phyloP scores from a whole-genome alignment of 2,888 invertebrate genomes.

The Malacosoma neustria region DNA sequence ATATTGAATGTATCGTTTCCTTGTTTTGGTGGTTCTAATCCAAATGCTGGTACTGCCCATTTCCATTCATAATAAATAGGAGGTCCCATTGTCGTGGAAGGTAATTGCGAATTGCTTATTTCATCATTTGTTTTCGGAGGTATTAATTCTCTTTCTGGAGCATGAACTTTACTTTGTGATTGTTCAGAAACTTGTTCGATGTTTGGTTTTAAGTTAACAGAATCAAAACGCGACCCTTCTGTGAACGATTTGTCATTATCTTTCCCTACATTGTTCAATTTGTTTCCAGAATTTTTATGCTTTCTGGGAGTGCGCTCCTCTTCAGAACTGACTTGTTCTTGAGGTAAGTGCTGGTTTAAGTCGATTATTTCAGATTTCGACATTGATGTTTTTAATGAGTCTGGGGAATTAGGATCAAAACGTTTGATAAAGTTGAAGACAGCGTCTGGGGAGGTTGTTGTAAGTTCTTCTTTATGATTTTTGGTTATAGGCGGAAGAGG shows the following conservation, averaged over 20 bases:
- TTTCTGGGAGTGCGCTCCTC: constrained; percentile 48
- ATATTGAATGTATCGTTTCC: constrained; percentile 42
- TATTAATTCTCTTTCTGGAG: constrained; percentile 49
- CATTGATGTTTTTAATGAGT: constrained; percentile 50
- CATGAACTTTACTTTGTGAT: constrained; percentile 17
- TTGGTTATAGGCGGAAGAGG: constrained; percentile 35
- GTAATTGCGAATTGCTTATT: constrained; percentile 28
- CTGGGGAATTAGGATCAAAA: constrained; percentile 58
- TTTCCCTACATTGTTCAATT: constrained; percentile 34
- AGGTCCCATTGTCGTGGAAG: constrained; percentile 74
- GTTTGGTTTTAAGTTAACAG: constrained; percentile 39
- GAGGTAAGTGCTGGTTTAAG: constrained; percentile 50
- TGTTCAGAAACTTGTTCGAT: constrained; percentile 11
- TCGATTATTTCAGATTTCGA: constrained; percentile 51
- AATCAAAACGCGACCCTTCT: constrained; percentile 35
- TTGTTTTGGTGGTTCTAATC: constrained; percentile 69
- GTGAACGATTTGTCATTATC: constrained; percentile 36
- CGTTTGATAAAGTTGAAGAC: constrained; percentile 61
- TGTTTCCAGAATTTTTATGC: constrained; percentile 38
- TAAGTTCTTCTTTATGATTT: constrained; percentile 30
- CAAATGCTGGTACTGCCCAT: constrained; percentile 77
- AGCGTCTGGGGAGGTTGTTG: constrained; percentile 29
- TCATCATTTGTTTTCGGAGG: constrained; percentile 65
- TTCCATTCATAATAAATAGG: constrained; percentile 80
- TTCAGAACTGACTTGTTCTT: constrained; percentile 51